A percentile compares a stretch with the other conserved stretches of the same genome.
These are phyloP conservation scores for Allacma fusca DNA, from an alignment of 2,888 invertebrate genomes.

Conservation along the genomic window DNA sequence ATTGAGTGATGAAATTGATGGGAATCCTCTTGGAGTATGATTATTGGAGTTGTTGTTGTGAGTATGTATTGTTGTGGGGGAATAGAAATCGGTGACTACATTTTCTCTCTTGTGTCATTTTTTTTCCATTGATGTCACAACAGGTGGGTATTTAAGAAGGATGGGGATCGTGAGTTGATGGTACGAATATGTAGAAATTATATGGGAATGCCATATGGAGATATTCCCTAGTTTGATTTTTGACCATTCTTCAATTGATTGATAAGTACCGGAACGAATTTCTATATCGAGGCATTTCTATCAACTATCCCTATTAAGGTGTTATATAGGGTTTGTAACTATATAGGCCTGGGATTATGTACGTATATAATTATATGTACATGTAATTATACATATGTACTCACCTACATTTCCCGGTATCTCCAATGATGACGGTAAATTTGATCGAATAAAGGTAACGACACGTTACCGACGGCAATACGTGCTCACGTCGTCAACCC, in stretches of 20 bases:
- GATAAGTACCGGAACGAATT: constrained; percentile 26
- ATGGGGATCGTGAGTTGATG: constrained; percentile 11
- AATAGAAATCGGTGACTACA: background rate
- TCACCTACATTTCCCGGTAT: too few relatives aligned
- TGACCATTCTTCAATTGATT: constrained; percentile 2
- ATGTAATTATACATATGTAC: too few relatives aligned
- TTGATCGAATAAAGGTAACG: constrained; percentile 5
- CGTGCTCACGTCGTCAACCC: constrained; percentile 33
- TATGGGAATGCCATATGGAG: constrained; percentile 33
- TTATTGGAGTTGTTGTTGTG: background rate
- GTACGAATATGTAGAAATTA: constrained; percentile 6
- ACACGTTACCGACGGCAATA: background rate
- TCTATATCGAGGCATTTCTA: background rate
- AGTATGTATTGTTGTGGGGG: background rate
- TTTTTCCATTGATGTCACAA: background rate
- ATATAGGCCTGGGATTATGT: too few relatives aligned
- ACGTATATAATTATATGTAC: too few relatives aligned
- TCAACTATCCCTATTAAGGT: too few relatives aligned
- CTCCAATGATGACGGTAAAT: constrained; percentile 9
- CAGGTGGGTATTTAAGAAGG: constrained; percentile 27
- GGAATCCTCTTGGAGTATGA: background rate
- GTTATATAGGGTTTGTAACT: too few relatives aligned
- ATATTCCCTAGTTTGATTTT: constrained; percentile 40
- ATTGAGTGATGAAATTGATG: background rate
- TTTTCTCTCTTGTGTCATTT: background rate